These are phyloP conservation scores for Drosophila mercatorum DNA, from an alignment of 2,888 invertebrate species.

Conservation along the genomic window DNA sequence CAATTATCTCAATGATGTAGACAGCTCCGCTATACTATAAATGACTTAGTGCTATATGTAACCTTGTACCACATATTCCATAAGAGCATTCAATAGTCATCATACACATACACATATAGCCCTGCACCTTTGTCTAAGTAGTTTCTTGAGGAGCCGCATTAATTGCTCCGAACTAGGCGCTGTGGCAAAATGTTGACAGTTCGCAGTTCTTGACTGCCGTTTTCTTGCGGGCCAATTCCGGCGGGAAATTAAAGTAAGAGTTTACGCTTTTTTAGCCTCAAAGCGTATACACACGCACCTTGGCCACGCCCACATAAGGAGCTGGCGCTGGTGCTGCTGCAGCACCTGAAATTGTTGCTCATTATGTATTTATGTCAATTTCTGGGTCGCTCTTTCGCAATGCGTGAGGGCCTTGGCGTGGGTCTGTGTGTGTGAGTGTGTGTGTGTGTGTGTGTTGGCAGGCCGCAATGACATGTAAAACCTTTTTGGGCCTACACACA, in stretches of 20 bases:
- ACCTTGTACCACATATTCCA: not conserved
- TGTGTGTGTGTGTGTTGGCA: slow-evolving; percentile 37
- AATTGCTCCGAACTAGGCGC: slow-evolving; percentile 71
- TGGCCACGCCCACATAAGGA: slow-evolving; percentile 44
- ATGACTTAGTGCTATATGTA: too few species aligned
- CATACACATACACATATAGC: too few species aligned
- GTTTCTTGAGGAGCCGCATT: slow-evolving; percentile 60
- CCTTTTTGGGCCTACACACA: slow-evolving; percentile 69
- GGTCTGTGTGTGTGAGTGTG: slow-evolving; percentile 26
- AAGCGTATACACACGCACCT: slow-evolving; percentile 52
- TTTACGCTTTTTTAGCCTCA: slow-evolving; percentile 73
- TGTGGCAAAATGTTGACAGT: slow-evolving; percentile 66
- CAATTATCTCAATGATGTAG: too few species aligned
- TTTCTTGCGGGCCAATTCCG: slow-evolving; percentile 64
- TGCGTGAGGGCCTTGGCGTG: slow-evolving; percentile 19
- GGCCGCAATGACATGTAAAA: slow-evolving; percentile 75
- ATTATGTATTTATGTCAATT: slow-evolving; percentile 78
- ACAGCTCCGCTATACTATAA: too few species aligned
- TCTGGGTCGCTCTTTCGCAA: slow-evolving; percentile 58
- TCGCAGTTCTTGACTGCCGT: slow-evolving; percentile 50
- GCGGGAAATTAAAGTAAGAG: slow-evolving; percentile 78
- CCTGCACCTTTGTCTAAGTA: slow-evolving; percentile 32
- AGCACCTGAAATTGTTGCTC: slow-evolving; percentile 72
- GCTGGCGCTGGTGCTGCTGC: not conserved
- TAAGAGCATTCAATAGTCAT: not conserved